Evolutionary conservation across 2,888 invertebrate species (phyloP), one percentile per base, ranked within the genome.

Genomic region (Tolmerus cingulatus): DNA sequence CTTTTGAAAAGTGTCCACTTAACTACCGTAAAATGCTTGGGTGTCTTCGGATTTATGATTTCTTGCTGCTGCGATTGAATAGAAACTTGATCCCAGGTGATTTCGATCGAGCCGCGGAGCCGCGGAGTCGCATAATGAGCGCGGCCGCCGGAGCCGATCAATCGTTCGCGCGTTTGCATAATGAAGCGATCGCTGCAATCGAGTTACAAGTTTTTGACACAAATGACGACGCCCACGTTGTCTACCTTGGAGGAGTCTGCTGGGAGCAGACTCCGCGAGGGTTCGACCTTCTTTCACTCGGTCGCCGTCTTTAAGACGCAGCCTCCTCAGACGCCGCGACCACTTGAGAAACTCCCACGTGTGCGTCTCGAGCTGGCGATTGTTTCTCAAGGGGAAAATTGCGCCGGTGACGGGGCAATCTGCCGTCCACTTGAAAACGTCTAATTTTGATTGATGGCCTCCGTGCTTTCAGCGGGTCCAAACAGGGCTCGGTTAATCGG

Each of bases 361-460:
- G 76, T 27, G 34, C 27, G 57, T 78, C 78, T 30, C 74, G 79
- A 23, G 19, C 66, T 66, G 27, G 66, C 19, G 66, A 66, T 66
- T 66, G 66, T 14, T 9, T 34, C 30, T 37, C 66, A 19, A 57
- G 23, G 19, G 46, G 82, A 84, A 84, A 84, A 84, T 37, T n/a
- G 46, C 57, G 37, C 19, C 66, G 30, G 51, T 34, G 30, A 79
- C 46, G 43, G 23, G 55, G 57, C 66, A 34, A 86, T 78, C 76
- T 87, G 30, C 34, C 43, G 86, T 86, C 81, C 57, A 77, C 84
- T 87, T 86, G 74, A 77, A 40, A 19, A 76, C 51, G 88, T 88
- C 87, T 87, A 86, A 88, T 87, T 87, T 87, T 88, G 88, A 88
- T 88, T 88, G 88, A 87, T 88, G 43, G 82, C 43, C 78, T 87